Conservation (phyloP, 2,888 invertebrate species). For the Drosophila buzzatii region DNA sequence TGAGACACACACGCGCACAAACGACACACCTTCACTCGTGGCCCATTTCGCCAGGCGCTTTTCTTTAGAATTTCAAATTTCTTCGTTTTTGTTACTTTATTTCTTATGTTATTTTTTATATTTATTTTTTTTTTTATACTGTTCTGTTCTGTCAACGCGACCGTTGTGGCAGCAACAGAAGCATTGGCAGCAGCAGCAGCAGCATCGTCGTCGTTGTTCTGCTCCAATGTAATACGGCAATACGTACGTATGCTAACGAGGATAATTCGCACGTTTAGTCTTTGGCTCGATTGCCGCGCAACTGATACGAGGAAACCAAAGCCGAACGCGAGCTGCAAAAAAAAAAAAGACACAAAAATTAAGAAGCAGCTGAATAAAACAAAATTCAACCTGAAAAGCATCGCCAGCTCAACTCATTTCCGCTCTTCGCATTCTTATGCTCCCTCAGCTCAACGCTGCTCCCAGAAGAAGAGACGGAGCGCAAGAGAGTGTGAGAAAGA, state of each 20-base stretch:
- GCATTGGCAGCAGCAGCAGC: constrained; percentile 23
- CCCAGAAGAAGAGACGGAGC: constrained; percentile 13
- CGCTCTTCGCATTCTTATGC: constrained; percentile 15
- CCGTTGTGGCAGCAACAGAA: constrained; percentile 49
- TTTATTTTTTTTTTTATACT: too few species aligned
- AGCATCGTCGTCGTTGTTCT: constrained; percentile 57
- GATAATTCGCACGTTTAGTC: constrained; percentile 72
- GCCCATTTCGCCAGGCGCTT: constrained; percentile 66
- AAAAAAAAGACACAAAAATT: neutral
- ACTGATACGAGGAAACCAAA: constrained; percentile 59
- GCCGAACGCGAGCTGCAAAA: constrained; percentile 32
- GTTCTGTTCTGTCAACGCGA: constrained; percentile 45
- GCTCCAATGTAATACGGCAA: constrained; percentile 18
- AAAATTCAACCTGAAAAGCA: constrained; percentile 40
- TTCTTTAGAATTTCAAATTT: constrained; percentile 69
- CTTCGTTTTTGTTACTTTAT: constrained; percentile 23
- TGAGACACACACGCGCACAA: constrained; percentile 19
- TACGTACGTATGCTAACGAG: constrained; percentile 37
- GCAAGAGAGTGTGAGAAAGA: neutral
- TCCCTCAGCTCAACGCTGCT: constrained; percentile 33
- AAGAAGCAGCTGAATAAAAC: neutral
- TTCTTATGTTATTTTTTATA: constrained; percentile 36
- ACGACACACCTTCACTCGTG: constrained; percentile 74
- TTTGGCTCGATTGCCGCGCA: constrained; percentile 68
- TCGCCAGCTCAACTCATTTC: constrained; percentile 38